A percentile compares a stretch with the other conserved stretches of the same genome.
phyloP scores from a whole-genome alignment of 1,140 invertebrate genomes.

The Stratiolaelaps scimitus region DNA sequence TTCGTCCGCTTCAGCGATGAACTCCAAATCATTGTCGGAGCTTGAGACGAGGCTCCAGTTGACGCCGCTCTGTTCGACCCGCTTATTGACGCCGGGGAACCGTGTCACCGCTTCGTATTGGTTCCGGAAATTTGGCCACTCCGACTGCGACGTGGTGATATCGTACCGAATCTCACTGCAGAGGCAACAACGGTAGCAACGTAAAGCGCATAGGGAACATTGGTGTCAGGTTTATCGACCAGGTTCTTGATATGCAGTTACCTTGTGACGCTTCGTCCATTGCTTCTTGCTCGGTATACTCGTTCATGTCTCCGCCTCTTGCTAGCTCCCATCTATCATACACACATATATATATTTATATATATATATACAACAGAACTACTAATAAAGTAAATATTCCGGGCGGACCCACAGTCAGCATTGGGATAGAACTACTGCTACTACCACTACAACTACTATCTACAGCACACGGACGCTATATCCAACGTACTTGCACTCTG shows the following conservation, averaged over 20 bases:
- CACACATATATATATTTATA: neutral
- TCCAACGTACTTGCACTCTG: conserved; percentile 33
- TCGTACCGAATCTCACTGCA: conserved; percentile 34
- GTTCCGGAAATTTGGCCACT: conserved; percentile 33
- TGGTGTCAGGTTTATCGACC: too few relatives aligned
- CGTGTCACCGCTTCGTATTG: conserved; percentile 32
- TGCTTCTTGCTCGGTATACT: neutral
- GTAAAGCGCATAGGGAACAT: too few relatives aligned
- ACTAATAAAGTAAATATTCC: too few relatives aligned
- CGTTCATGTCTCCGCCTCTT: neutral
- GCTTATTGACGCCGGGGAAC: conserved; percentile 30
- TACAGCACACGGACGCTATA: too few relatives aligned
- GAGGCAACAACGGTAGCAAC: too few relatives aligned
- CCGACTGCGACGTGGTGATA: conserved; percentile 33
- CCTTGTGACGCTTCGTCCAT: too few relatives aligned
- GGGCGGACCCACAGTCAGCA: too few relatives aligned
- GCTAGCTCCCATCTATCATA: neutral
- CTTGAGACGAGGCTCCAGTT: conserved; percentile 7
- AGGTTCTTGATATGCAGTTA: too few relatives aligned
- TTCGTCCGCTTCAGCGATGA: conserved; percentile 19
- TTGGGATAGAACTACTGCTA: too few relatives aligned
- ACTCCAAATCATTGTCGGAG: neutral
- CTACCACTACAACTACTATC: too few relatives aligned
- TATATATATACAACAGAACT: neutral
- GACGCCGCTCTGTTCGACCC: conserved; percentile 12